Evolutionary conservation across 1,140 invertebrate species (phyloP).

Genomic region (Oedothorax gibbosus): DNA sequence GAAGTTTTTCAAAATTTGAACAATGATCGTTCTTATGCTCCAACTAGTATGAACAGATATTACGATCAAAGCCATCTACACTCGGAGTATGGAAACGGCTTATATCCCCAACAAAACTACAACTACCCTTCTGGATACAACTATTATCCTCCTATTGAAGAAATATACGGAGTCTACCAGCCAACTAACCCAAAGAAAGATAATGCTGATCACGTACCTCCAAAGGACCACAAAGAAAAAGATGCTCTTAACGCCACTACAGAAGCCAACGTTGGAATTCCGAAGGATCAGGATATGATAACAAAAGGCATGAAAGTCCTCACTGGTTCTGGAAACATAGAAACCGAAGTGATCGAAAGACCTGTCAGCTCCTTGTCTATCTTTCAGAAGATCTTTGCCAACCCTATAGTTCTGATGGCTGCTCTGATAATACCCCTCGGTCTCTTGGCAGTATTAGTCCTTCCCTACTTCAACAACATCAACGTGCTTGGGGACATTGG

Average conservation of each 20-base stretch:
- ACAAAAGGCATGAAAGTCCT: constrained; percentile 9
- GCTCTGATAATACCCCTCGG: neutral
- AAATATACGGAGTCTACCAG: constrained; percentile 7
- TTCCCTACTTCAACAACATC: neutral
- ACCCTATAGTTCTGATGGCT: neutral
- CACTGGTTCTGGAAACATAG: neutral
- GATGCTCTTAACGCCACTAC: neutral
- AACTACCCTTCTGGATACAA: constrained; percentile 16
- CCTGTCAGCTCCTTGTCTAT: neutral
- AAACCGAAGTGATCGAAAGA: neutral
- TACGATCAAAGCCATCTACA: neutral
- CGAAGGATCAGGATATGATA: neutral
- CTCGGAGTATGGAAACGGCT: neutral
- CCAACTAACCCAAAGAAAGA: neutral
- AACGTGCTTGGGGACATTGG: neutral
- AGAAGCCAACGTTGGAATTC: neutral
- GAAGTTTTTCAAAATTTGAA: neutral
- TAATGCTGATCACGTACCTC: neutral
- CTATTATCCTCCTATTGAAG: neutral
- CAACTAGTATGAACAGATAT: neutral
- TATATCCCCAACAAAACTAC: neutral
- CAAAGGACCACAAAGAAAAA: neutral
- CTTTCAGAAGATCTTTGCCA: neutral
- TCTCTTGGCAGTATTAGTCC: neutral
- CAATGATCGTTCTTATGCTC: neutral